Evolutionary conservation across 2,888 invertebrate genomes (phyloP).

Genomic region (Copidosoma aretas): DNA sequence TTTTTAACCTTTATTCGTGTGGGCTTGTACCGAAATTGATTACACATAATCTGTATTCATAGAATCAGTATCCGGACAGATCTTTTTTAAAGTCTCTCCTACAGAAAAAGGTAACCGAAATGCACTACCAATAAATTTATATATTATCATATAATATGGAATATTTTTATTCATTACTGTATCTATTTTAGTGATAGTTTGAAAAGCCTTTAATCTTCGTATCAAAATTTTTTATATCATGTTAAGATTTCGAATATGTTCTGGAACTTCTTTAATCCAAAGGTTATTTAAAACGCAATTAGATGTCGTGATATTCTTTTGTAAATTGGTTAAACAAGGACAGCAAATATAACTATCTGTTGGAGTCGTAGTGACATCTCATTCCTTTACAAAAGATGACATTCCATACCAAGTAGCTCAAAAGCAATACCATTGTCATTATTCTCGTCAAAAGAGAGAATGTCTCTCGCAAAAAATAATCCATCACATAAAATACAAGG

Average conservation of each 20-base stretch:
- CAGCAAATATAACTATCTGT: conserved; percentile 30
- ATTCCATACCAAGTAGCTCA: conserved; percentile 13
- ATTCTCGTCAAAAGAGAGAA: background rate
- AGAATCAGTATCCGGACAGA: conserved; percentile 48
- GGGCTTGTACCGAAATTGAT: conserved; percentile 50
- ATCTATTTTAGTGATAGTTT: conserved; percentile 50
- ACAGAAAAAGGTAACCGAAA: conserved; percentile 54
- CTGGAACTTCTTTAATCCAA: conserved; percentile 33
- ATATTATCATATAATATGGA: conserved; percentile 43
- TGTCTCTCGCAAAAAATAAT: background rate
- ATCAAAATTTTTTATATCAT: conserved; percentile 48
- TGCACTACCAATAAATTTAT: conserved; percentile 38
- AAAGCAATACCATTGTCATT: background rate
- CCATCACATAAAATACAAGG: conserved; percentile 9
- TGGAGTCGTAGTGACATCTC: conserved; percentile 10
- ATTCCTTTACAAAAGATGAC: conserved; percentile 23
- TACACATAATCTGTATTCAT: conserved; percentile 50
- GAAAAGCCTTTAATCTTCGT: conserved; percentile 54
- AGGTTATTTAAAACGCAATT: conserved; percentile 48
- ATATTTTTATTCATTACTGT: conserved; percentile 51
- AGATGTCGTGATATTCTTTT: conserved; percentile 43
- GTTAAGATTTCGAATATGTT: conserved; percentile 40
- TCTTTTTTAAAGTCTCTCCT: conserved; percentile 52
- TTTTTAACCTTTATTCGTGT: conserved; percentile 49
- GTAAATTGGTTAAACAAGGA: conserved; percentile 40